phyloP scores from a whole-genome alignment of 53 echinoderm and acorn worm species.

The Mesocentrotus franciscanus region DNA sequence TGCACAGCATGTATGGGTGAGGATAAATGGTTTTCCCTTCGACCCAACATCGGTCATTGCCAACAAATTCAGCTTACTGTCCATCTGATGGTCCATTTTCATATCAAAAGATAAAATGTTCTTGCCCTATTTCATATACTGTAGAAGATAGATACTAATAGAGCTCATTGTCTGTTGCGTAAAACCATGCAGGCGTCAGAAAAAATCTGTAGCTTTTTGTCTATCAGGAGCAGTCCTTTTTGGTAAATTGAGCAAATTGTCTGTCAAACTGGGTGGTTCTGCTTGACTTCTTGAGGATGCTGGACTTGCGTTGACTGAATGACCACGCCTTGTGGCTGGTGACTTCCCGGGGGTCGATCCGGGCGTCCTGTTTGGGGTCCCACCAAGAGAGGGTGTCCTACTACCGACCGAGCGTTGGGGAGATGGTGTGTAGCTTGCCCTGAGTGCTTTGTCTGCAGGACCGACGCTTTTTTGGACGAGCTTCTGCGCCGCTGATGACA shows the following conservation, averaged over 20 bases:
- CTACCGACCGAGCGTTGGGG: slow-evolving; percentile 76
- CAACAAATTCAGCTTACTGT: not conserved
- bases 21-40: not conserved
- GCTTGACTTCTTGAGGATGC: slow-evolving; percentile 70
- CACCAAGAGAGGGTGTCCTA: slow-evolving; percentile 85
- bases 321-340: slow-evolving; percentile 73
- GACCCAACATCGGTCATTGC: not conserved
- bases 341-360: slow-evolving; percentile 79
- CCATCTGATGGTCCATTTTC: not conserved
- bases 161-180: not conserved
- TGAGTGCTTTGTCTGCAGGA: slow-evolving; percentile 81
- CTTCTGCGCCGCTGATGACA: slow-evolving; percentile 96
- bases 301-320: slow-evolving; percentile 63
- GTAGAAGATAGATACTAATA: not conserved
- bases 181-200: slow-evolving; percentile 48
- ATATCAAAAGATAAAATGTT: not conserved
- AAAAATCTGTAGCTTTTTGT: slow-evolving; percentile 87
- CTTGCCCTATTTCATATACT: not conserved
- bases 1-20: not conserved
- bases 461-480: slow-evolving; percentile 83
- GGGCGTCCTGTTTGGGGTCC: slow-evolving; percentile 71
- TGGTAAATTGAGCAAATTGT: slow-evolving; percentile 88
- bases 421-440: slow-evolving; percentile 96
- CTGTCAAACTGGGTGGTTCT: slow-evolving; percentile 80
- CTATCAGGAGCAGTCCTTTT: slow-evolving; percentile 73